These are phyloP conservation scores for Lepidurus packardi DNA, from an alignment of 1,140 invertebrate species.

Conservation along the genomic window DNA sequence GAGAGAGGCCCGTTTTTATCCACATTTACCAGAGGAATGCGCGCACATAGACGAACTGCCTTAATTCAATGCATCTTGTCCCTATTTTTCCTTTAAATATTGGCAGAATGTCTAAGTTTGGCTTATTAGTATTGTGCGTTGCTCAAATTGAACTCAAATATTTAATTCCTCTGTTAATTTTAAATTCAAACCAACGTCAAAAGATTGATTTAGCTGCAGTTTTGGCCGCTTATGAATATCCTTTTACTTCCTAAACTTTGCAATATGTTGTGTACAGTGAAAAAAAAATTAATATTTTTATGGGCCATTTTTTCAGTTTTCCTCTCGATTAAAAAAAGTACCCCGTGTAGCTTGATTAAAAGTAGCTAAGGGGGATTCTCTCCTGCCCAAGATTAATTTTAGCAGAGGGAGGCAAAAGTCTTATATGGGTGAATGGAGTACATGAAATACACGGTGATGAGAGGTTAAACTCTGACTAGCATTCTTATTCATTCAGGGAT, in stretches of 20 bases:
- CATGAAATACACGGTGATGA: slow-evolving; percentile 18
- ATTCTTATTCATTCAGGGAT: neutral
- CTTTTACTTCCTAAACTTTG: neutral
- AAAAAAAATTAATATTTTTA: slow-evolving; percentile 12
- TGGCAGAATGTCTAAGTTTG: slow-evolving; percentile 5
- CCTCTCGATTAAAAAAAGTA: neutral
- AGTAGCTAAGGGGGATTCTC: neutral
- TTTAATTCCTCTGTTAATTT: neutral
- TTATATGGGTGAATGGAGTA: slow-evolving; percentile 12
- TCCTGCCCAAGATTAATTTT: slow-evolving; percentile 22
- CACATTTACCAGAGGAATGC: slow-evolving; percentile 23
- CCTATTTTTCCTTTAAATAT: neutral
- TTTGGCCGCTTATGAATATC: neutral
- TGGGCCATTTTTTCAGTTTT: neutral
- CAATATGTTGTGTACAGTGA: slow-evolving; percentile 27
- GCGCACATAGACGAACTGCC: slow-evolving; percentile 17
- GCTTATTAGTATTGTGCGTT: slow-evolving; percentile 6
- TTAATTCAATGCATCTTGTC: slow-evolving; percentile 4
- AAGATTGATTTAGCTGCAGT: slow-evolving; percentile 8
- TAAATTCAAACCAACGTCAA: slow-evolving; percentile 6
- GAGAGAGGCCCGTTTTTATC: slow-evolving; percentile 20
- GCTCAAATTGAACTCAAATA: neutral
- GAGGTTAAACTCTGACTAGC: slow-evolving; percentile 1
- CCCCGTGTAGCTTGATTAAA: neutral
- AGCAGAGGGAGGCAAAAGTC: slow-evolving; percentile 20